phyloP scores from a whole-genome alignment of 2,797 vertebrate genomes.

The Tiaroga cobitis region DNA sequence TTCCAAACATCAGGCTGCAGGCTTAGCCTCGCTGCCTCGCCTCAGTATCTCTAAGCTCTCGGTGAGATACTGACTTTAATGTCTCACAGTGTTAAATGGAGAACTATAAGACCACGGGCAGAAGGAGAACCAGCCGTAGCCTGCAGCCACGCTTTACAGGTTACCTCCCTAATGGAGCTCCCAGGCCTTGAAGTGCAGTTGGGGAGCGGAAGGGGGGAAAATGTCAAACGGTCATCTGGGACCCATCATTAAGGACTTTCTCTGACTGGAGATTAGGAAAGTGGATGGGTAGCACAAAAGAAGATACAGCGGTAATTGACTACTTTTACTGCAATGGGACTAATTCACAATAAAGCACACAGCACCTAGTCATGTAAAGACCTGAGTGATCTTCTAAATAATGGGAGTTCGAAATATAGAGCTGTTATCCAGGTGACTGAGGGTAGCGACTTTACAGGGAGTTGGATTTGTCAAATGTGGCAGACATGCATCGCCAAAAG shows the following conservation, averaged over 20 bases:
- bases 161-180: conserved; percentile 78
- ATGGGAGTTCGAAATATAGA: conserved; percentile 36
- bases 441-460: background rate
- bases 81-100: conserved; percentile 49
- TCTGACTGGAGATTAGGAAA: conserved; percentile 53
- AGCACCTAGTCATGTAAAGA: conserved; percentile 32
- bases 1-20: background rate
- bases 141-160: conserved; percentile 68
- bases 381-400: conserved; percentile 48
- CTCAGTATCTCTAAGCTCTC: conserved; percentile 25
- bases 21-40: conserved; percentile 17
- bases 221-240: conserved; percentile 65
- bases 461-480: conserved; percentile 27
- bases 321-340: conserved; percentile 36
- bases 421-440: conserved; percentile 13
- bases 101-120: conserved; percentile 27
- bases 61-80: conserved; percentile 38
- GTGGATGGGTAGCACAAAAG: conserved; percentile 32
- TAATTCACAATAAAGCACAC: conserved; percentile 46
- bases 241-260: conserved; percentile 66
- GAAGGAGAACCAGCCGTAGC: conserved; percentile 63
- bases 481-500: conserved; percentile 16
- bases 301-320: conserved; percentile 40
- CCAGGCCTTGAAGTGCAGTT: conserved; percentile 72
- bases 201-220: conserved; percentile 63